Evolutionary conservation across 2,888 invertebrate species (phyloP).

Genomic region (Cylloceria caligata): DNA sequence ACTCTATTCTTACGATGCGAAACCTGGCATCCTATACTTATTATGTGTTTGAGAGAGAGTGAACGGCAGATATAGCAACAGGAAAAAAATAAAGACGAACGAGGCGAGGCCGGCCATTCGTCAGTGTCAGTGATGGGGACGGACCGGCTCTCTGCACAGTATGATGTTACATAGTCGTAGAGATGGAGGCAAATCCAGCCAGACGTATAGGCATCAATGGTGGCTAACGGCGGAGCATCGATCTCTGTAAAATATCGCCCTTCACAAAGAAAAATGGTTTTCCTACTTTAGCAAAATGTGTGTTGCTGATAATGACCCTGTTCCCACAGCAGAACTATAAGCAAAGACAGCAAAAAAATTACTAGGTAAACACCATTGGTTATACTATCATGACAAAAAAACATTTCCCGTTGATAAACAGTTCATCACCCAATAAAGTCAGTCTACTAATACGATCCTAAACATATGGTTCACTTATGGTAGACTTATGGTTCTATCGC

Average conservation of each 20-base stretch:
- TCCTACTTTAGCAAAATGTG: no score
- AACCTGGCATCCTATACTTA: slow-evolving; percentile 4
- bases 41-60: neutral
- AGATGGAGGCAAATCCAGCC: slow-evolving; percentile 62
- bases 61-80: slow-evolving; percentile 50
- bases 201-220: slow-evolving; percentile 58
- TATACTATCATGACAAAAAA: no score
- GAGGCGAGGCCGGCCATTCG: slow-evolving; percentile 61
- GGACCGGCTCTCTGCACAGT: slow-evolving; percentile 68
- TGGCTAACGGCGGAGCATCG: slow-evolving; percentile 54
- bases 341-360: no score
- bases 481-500: no score
- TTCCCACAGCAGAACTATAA: no score
- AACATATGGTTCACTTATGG: no score
- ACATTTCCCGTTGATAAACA: no score
- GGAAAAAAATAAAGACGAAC: slow-evolving; percentile 65
- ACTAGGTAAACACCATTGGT: no score
- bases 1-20: neutral
- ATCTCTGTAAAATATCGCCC: slow-evolving; percentile 57
- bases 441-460: no score
- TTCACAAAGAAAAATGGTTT: no score
- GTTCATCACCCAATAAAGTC: no score
- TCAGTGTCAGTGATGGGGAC: slow-evolving; percentile 61
- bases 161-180: slow-evolving; percentile 65
- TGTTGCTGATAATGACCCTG: no score